These are phyloP conservation scores for Volucella inanis DNA, from an alignment of 2,888 invertebrate genomes.

Conservation along the genomic window DNA sequence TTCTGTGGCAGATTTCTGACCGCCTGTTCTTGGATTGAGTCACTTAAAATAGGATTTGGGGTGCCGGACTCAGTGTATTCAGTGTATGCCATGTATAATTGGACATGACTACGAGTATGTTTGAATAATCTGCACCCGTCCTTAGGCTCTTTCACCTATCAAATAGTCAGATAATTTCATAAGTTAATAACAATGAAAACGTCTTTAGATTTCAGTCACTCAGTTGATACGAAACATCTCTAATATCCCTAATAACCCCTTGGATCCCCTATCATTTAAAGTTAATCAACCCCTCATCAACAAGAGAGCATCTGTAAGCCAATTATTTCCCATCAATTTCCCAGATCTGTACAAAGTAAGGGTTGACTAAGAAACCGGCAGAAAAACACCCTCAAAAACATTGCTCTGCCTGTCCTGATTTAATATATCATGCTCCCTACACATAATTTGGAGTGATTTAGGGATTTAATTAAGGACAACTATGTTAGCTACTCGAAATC, in stretches of 20 bases:
- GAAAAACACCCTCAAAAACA: constrained; percentile 1
- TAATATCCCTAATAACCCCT: background rate
- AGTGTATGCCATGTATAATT: no score
- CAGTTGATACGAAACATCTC: no score
- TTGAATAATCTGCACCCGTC: no score
- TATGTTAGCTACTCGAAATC: constrained; percentile 48
- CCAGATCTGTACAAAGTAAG: constrained; percentile 14
- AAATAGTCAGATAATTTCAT: no score
- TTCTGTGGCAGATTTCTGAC: no score
- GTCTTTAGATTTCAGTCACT: no score
- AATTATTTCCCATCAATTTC: constrained; percentile 61
- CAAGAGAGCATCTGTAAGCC: constrained; percentile 3
- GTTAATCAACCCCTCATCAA: constrained; percentile 18
- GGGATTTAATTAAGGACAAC: constrained; percentile 73
- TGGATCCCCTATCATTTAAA: constrained; percentile 16
- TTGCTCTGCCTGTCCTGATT: constrained; percentile 55
- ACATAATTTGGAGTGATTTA: constrained; percentile 65
- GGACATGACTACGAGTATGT: no score
- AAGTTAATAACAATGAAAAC: no score
- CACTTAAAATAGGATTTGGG: no score
- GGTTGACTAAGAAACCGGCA: constrained; percentile 1
- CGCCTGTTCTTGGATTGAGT: no score
- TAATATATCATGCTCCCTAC: constrained; percentile 62
- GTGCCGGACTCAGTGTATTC: no score
- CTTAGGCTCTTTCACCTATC: no score